Evolutionary conservation across 1,140 invertebrate species (phyloP).

Genomic region (Drosophila varians): DNA sequence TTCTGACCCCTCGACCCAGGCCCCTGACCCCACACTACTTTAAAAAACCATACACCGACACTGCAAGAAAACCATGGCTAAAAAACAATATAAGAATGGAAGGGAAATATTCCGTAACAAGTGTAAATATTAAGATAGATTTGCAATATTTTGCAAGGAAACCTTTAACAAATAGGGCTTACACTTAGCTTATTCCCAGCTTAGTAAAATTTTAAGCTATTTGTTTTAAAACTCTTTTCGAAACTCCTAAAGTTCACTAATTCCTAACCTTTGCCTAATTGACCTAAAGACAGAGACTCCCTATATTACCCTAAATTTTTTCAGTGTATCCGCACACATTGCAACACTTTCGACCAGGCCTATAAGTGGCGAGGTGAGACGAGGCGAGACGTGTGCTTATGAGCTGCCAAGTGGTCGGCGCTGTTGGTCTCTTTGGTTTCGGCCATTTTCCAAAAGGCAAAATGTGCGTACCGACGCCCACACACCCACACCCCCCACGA

Average conservation of each 20-base stretch:
- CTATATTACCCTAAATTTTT: too few species aligned
- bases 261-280: too few species aligned
- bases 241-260: too few species aligned
- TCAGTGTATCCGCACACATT: slow-evolving; percentile 4
- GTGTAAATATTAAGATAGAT: too few species aligned
- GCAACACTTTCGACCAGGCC: slow-evolving; percentile 1
- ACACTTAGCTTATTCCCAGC: too few species aligned
- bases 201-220: too few species aligned
- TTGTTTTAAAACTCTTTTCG: too few species aligned
- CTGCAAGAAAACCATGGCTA: neutral
- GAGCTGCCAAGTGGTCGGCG: slow-evolving; percentile 41
- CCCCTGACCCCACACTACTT: neutral
- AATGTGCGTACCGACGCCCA: slow-evolving; percentile 29
- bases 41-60: neutral
- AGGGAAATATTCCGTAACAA: too few species aligned
- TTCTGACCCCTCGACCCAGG: neutral
- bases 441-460: slow-evolving; percentile 41
- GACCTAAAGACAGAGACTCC: too few species aligned
- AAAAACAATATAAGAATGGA: too few species aligned
- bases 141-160: too few species aligned
- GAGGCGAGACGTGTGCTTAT: slow-evolving; percentile 27
- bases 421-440: slow-evolving; percentile 38
- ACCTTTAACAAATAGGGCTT: too few species aligned
- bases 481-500: neutral
- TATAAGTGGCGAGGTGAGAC: slow-evolving; percentile 15